phyloP scores from a whole-genome alignment of 2,113 vertebrate genomes.

The rat (Rattus norvegicus) region DNA sequence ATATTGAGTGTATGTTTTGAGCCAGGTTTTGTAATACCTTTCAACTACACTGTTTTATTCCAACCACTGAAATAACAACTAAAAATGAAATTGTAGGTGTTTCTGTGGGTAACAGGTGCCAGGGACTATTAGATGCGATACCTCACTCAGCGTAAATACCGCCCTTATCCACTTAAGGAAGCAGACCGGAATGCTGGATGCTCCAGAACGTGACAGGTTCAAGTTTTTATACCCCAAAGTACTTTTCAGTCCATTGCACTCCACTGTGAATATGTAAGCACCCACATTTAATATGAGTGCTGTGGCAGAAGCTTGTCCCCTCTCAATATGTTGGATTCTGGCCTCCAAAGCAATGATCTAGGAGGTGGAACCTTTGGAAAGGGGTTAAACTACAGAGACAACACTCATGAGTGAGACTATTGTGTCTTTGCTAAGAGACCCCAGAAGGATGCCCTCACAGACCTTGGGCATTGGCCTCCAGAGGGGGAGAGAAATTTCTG shows the following conservation, averaged over 20 bases:
- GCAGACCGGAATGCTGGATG: background rate
- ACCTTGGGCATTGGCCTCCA: background rate
- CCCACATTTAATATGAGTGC: background rate
- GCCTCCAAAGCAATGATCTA: background rate
- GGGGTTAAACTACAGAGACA: background rate
- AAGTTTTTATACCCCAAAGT: background rate
- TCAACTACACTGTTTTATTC: background rate
- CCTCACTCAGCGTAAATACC: background rate
- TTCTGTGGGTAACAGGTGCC: background rate
- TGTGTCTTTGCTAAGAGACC: background rate
- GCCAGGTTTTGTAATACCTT: conserved; percentile 7
- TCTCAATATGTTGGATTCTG: background rate
- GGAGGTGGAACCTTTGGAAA: background rate
- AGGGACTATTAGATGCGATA: background rate
- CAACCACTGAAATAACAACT: conserved; percentile 20
- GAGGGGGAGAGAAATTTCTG: background rate
- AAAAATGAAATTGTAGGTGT: background rate
- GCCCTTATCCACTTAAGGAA: too few relatives aligned
- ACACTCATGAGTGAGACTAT: background rate
- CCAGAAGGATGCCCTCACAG: background rate
- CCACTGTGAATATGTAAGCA: background rate
- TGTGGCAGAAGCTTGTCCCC: background rate
- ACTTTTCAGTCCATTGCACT: background rate
- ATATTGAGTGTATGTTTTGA: background rate
- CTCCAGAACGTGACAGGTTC: background rate